Percentiles rank a stretch among this genome's conserved stretches.
These are phyloP conservation scores for Carettochelys insculpta DNA, from an alignment of 2,113 vertebrate genomes.

Conservation along the genomic window DNA sequence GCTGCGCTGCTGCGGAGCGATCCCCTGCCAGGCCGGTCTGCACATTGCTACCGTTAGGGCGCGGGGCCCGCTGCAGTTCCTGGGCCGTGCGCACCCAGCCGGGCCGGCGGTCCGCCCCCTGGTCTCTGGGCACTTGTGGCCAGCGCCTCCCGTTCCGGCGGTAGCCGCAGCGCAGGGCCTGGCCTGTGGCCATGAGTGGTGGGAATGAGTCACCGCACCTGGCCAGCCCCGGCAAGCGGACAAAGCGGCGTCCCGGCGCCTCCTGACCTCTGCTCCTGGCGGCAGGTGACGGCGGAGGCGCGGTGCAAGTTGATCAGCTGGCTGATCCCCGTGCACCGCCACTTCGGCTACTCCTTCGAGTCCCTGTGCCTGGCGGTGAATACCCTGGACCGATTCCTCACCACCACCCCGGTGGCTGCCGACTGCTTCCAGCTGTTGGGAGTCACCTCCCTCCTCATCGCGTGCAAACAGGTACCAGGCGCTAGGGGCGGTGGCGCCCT, in stretches of 20 bases:
- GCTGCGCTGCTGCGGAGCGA: too few relatives aligned
- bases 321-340: slow-evolving; percentile 88
- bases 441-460: slow-evolving; percentile 88
- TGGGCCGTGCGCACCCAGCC: too few relatives aligned
- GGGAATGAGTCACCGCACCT: too few relatives aligned
- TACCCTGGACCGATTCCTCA: slow-evolving; percentile 91
- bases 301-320: slow-evolving; percentile 93
- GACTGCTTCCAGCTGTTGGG: slow-evolving; percentile 98
- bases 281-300: slow-evolving; percentile 87
- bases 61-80: too few relatives aligned
- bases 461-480: slow-evolving; percentile 89
- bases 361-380: slow-evolving; percentile 90
- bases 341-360: slow-evolving; percentile 89
- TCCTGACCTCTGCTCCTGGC: neutral
- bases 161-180: too few relatives aligned
- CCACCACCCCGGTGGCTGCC: slow-evolving; percentile 86
- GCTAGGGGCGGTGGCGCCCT: neutral
- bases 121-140: neutral
- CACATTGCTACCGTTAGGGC: too few relatives aligned
- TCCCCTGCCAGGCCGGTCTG: too few relatives aligned
- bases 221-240: too few relatives aligned
- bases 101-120: too few relatives aligned
- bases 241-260: too few relatives aligned
- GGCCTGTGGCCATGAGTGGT: too few relatives aligned
- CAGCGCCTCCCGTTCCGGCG: too few relatives aligned